Base-by-base conservation (phyloP, 2,113 vertebrate genomes). In the Scytalopus superciliaris region DNA sequence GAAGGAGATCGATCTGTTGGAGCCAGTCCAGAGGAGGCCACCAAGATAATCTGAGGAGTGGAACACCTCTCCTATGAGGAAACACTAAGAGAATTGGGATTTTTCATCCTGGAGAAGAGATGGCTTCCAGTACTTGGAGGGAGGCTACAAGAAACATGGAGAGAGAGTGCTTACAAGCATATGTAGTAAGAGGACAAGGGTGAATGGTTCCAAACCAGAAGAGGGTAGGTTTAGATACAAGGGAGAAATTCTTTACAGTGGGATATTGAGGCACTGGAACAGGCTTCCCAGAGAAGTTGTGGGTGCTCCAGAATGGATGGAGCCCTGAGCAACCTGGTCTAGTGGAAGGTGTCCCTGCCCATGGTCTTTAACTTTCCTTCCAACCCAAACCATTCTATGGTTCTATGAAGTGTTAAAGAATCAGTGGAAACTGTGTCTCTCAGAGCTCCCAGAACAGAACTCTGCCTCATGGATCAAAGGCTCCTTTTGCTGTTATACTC, bases 1-100 rank as follows among this genome's bases (percentile, higher is more conserved):
- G 25, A 7, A 3, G 16, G 9, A 83, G 27, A 62, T 8, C 0
- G 4, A 28, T 0, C 28, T 76, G 6, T 2, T 27, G 24, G 45
- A 45, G 35, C 0, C 0, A 35, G 23, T 45, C 23, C 39, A 60
- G 19, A 25, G 23, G 23, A 67, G 7, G 44, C 10, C 15, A 89
- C 2, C 3, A 60, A 68, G 8, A 8, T 47, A 4, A 62, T 75
- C 3, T 40, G 39, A 47, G n/a, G 16, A 19, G 14, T 47, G 11
- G 22, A 68, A 19, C 6, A 60, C 4, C 4, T 68, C 45, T 68
- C 7, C 10, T 40, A 2, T 15, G 24, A 55, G 24, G 24, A 62
- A 40, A 47, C 14, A 12, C 55, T 40, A 35, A 23, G 18, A 47
- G 17, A 62, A 69, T 3, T 62, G 13, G 10, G 11, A 15, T 8